Base-by-base conservation (phyloP, 2,797 vertebrate genomes). In the Acanthiza pusilla region DNA sequence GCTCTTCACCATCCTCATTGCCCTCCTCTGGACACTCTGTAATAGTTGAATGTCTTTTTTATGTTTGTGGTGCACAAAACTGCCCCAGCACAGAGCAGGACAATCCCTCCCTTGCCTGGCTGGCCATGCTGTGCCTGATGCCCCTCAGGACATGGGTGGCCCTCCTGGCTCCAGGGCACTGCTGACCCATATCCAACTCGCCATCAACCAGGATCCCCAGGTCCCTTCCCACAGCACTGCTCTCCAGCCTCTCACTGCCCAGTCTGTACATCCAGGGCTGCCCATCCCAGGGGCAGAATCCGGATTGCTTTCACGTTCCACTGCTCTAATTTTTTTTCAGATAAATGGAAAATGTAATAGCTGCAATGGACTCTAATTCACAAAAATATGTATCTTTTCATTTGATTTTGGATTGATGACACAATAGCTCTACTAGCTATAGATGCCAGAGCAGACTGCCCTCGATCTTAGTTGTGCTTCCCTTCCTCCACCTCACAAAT, bases 21-120 rank as follows among this genome's bases (percentile, higher is more conserved):
- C 25, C 38, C 13, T 74, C 34, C 13, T 32, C 17, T 48, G 54
- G 42, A 55, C 12, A 32, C 15, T 42, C 16, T 18, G 43, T 42
- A 42, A 50, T 0, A 3, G 0, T 0, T 50, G 25, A 1, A 42
- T 16, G 2, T 3, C 54, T 21, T 42, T 74, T 10, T 66, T 13
- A 20, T 20, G 3, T 14, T 42, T 29, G 0, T 36, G 26, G 30
- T 9, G 3, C 21, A 43, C 43, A 36, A 27, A 50, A 12, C 36
- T 50, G 43, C 5, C 25, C 80, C n/a, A n/a, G n/a, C n/a, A n/a
- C 54, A 80, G 76, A 67, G 47, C 40, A 66, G 45, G 47, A 74
- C 54, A 74, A 42, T 61, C 15, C 23, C 61, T 74, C 30, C 34
- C 54, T 54, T 34, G 21, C 21, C 61, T 0, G 0, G 40, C 40